A percentile compares a stretch with the other conserved stretches of the same genome.
These are phyloP conservation scores for Epiblema foenella DNA, from an alignment of 2,888 invertebrate species.

Conservation along the genomic window DNA sequence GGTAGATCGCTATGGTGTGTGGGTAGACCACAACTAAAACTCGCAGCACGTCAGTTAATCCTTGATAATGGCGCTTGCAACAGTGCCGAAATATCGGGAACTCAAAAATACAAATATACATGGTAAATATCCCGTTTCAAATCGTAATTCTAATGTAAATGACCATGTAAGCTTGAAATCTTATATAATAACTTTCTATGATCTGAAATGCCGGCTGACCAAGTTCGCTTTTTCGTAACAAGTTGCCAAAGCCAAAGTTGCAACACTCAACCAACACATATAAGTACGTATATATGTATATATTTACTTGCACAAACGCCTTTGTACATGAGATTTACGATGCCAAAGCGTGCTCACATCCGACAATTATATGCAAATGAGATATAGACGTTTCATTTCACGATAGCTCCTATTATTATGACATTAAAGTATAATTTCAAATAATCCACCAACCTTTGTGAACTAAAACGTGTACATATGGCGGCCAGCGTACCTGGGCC, in stretches of 20 bases:
- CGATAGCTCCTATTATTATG: neutral
- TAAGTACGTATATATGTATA: slow-evolving; percentile 51
- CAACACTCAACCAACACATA: slow-evolving; percentile 49
- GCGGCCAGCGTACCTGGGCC: slow-evolving; percentile 24
- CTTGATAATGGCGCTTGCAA: too few relatives aligned
- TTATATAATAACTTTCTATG: too few relatives aligned
- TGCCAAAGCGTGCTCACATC: slow-evolving; percentile 63
- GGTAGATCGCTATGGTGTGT: too few relatives aligned
- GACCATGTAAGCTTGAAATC: too few relatives aligned
- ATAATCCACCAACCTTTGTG: neutral
- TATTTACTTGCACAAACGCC: slow-evolving; percentile 51
- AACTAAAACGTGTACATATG: neutral
- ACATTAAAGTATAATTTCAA: slow-evolving; percentile 4
- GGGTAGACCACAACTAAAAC: too few relatives aligned
- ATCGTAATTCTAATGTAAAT: too few relatives aligned
- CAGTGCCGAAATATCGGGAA: too few relatives aligned
- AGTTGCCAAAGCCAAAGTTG: slow-evolving; percentile 17
- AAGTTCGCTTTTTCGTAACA: neutral
- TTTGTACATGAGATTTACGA: slow-evolving; percentile 72
- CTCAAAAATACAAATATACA: too few relatives aligned
- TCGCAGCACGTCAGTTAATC: too few relatives aligned
- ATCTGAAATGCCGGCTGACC: neutral
- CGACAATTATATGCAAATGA: slow-evolving; percentile 78
- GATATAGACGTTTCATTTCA: slow-evolving; percentile 40
- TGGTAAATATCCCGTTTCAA: too few relatives aligned